Percentiles rank a stretch among this genome's conserved stretches.
Evolutionary conservation across 2,888 invertebrate species (phyloP).

Genomic region (Drosophila austrosaltans): DNA sequence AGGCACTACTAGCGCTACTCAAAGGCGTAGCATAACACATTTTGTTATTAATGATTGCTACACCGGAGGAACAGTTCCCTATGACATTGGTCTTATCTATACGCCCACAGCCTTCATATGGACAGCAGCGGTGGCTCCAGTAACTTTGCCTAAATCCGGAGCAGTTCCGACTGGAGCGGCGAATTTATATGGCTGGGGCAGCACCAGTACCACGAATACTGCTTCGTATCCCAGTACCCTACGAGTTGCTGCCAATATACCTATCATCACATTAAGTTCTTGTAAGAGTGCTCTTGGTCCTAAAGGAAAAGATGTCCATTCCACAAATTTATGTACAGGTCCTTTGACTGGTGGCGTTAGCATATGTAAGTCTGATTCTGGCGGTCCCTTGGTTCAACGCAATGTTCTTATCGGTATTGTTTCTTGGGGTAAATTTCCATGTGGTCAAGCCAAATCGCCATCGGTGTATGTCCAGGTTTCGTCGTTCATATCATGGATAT

Average conservation of each 20-base stretch:
- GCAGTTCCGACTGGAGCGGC: constrained; percentile 68
- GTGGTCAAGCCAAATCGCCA: constrained; percentile 82
- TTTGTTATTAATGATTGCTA: constrained; percentile 77
- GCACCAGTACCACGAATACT: constrained; percentile 71
- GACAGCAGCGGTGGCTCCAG: constrained; percentile 70
- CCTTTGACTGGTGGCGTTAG: constrained; percentile 77
- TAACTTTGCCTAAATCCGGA: constrained; percentile 65
- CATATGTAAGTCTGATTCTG: constrained; percentile 81
- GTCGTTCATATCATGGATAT: constrained; percentile 82
- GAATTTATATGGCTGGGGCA: constrained; percentile 81
- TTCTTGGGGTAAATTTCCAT: constrained; percentile 84
- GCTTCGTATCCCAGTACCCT: constrained; percentile 69
- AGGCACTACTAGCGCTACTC: constrained; percentile 70
- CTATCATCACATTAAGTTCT: constrained; percentile 65
- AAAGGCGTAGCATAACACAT: constrained; percentile 68
- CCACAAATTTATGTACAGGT: constrained; percentile 80
- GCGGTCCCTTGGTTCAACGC: constrained; percentile 79
- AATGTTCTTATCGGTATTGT: constrained; percentile 83
- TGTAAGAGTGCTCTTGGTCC: constrained; percentile 73
- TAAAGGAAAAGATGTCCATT: constrained; percentile 69
- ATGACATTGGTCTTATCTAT: constrained; percentile 81
- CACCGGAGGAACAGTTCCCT: constrained; percentile 78
- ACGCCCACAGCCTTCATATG: constrained; percentile 75
- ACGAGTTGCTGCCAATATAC: constrained; percentile 74
- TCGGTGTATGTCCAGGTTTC: constrained; percentile 84